Conservation (phyloP, 2,888 invertebrate genomes). For the Agapostemon virescens region DNA sequence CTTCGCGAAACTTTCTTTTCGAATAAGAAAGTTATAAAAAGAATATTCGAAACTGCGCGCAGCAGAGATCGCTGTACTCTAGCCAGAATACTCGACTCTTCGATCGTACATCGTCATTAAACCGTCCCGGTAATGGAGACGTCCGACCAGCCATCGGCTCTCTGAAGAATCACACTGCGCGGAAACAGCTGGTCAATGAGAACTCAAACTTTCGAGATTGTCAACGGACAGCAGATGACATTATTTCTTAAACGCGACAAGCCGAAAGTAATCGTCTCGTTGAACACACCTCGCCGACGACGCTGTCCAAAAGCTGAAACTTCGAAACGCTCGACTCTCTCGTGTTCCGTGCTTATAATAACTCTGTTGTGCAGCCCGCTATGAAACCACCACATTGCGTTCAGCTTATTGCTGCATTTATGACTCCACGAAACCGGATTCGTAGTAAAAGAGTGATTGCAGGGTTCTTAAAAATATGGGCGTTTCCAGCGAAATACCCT, state of each 20-base stretch:
- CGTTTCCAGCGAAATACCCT: too few species aligned
- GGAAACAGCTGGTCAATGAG: neutral
- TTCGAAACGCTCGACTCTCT: neutral
- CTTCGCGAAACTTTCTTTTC: slow-evolving; percentile 15
- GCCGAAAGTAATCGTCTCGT: neutral
- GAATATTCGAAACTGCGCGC: slow-evolving; percentile 6
- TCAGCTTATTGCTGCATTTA: neutral
- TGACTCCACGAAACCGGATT: neutral
- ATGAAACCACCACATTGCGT: neutral
- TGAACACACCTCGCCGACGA: neutral
- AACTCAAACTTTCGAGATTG: neutral
- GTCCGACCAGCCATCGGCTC: neutral
- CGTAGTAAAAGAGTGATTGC: neutral
- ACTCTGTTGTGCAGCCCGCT: neutral
- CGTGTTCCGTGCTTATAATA: neutral
- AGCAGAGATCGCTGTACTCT: neutral
- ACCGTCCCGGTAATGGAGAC: slow-evolving; percentile 6
- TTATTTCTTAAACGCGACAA: neutral
- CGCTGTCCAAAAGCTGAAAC: neutral
- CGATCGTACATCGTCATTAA: slow-evolving; percentile 6
- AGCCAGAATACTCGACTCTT: neutral
- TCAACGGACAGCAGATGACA: neutral
- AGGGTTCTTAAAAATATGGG: neutral
- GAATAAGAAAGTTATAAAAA: slow-evolving; percentile 6
- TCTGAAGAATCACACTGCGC: neutral